Base-by-base conservation (phyloP, 2,797 vertebrate genomes). In the Chelidonichthys spinosus region DNA sequence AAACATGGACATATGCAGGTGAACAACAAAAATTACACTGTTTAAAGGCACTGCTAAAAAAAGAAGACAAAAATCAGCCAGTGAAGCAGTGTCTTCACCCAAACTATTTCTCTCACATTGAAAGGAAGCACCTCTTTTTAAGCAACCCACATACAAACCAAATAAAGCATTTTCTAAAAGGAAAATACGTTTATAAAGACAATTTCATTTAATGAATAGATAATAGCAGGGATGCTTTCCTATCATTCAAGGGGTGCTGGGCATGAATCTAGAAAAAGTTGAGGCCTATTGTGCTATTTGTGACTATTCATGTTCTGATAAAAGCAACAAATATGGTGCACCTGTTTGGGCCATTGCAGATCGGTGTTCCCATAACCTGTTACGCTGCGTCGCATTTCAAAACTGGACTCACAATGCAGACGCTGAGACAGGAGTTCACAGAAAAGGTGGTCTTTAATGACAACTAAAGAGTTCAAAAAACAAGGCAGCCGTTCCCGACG, bases 131-230 rank as follows among this genome's bases (percentile, higher is more conserved):
- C n/a, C 17, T 5, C 25, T 2, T 54, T 62, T 62, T 58, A 47
- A 53, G 32, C 14, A 53, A 35, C 46, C 47, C 33, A n/a, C 15
- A 39, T 14, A 46, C 17, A 65, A 62, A 65, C 11, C n/a, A 46
- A 49, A 63, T 54, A 63, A 70, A 47, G 2, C n/a, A n/a, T n/a
- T n/a, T n/a, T 36, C 5, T 32, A 3, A 11, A 37, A 52, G n/a
- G 49, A 36, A 13, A 15, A 10, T 17, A n/a, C n/a, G n/a, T n/a
- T n/a, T 44, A 44, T 7, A 6, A 0, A 32, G 17, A 40, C 33
- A 61, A n/a, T 75, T 69, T 62, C 58, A 78, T 81, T 75, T 78
- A 60, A 79, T 64, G 10, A 52, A 70, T 32, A 52, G 54, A 65
- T 50, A 61, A 76, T 49, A 47, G 40, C 3, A 11, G 40, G 11